Base-by-base conservation (phyloP, 2,888 invertebrate genomes). In the Limnephilus rhombicus region DNA sequence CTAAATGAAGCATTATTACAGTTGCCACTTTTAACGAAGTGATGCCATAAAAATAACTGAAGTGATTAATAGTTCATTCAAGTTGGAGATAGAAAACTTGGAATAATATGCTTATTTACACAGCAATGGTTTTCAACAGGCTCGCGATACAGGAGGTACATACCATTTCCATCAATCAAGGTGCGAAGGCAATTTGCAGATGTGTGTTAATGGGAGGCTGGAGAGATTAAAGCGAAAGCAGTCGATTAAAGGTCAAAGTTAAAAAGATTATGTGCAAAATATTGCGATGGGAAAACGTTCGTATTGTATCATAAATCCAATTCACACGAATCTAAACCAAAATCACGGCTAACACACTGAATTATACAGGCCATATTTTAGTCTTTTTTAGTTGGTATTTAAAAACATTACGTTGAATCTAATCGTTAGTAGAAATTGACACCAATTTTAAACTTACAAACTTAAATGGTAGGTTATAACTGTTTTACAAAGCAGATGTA, bases 291-390 rank as follows among this genome's bases (percentile, higher is more conserved):
- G 88, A 88, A 88, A 37, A 7, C 68, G n/a, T 86, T 41, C 86
- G 24, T n/a, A 86, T 45, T 53, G 88, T 68, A 86, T 68, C 88
- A 49, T 53, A 68, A 53, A 88, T 88, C 88, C 31, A 88, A 53
- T 88, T 88, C 88, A 88, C 88, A 88, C 88, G 88, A 31, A 31
- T 68, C 29, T 68, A 53, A 88, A 88, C 53, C 68, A 88, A 68
- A 29, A 45, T 37, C 86, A 86, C 37, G 45, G 86, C n/a, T 85
- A 41, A 13, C n/a, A 45, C 68, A 68, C 68, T 68, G 24, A 68
- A 68, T 68, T 4, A 9, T 68, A n/a, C 24, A 24, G 68, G 68
- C 68, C 68, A 68, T n/a, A 68, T 68, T 68, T 24, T 24, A 68
- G 68, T 18, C n/a, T 68, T 68, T 24, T 68, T 24, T 24, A 24